phyloP scores from a whole-genome alignment of 2,888 invertebrate species.

The Catocala fraxini region DNA sequence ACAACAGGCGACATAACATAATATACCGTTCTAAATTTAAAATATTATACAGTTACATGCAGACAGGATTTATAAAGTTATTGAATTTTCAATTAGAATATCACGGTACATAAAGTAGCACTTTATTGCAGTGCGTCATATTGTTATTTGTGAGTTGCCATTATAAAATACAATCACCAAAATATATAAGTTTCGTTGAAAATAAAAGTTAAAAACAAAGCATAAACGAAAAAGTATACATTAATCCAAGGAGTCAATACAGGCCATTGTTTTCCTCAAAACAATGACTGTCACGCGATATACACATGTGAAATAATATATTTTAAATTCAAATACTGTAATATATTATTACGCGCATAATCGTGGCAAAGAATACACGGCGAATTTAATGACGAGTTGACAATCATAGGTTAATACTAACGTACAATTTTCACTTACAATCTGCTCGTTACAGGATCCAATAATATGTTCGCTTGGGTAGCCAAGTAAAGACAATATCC shows the following conservation, averaged over 20 bases:
- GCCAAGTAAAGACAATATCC: conserved; percentile 1
- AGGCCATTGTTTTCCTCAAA: conserved; percentile 12
- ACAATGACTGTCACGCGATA: conserved; percentile 14
- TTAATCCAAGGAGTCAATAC: conserved; percentile 12
- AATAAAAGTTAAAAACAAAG: conserved; percentile 4
- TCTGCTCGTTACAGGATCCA: neutral
- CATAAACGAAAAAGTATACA: conserved; percentile 14
- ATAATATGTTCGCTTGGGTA: neutral
- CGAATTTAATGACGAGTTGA: too few species aligned
- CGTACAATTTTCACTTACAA: neutral
- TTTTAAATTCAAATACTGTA: conserved; percentile 18
- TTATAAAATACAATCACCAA: conserved; percentile 4
- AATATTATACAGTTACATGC: too few species aligned
- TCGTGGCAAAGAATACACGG: too few species aligned
- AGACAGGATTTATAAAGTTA: too few species aligned
- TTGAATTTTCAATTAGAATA: too few species aligned
- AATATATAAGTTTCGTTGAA: conserved; percentile 2
- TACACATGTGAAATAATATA: conserved; percentile 3
- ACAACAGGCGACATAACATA: too few species aligned
- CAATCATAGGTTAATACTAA: neutral
- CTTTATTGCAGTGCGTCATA: too few species aligned
- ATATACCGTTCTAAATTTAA: too few species aligned
- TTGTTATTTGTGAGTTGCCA: neutral
- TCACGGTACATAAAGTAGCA: too few species aligned
- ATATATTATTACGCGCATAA: neutral